Evolutionary conservation across 2,888 invertebrate species (phyloP).

Genomic region (Amphiduros pacificus): DNA sequence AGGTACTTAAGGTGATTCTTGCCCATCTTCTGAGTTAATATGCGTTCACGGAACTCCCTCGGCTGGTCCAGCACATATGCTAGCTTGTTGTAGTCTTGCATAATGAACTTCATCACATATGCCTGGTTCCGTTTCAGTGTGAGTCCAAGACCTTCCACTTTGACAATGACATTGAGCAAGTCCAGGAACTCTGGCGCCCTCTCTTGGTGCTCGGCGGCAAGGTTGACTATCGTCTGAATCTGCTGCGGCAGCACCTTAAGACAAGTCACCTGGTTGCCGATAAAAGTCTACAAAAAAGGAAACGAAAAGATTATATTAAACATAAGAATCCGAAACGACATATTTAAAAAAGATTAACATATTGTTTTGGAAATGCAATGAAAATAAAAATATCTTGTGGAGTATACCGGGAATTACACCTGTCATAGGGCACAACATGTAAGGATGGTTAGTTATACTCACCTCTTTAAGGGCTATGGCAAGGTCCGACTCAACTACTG

Average conservation of each 20-base stretch:
- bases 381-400: too few species aligned
- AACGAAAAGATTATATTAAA: too few species aligned
- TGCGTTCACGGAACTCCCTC: slow-evolving; percentile 44
- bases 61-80: slow-evolving; percentile 42
- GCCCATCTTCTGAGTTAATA: slow-evolving; percentile 38
- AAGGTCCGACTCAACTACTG: slow-evolving; percentile 36
- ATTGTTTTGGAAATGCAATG: too few species aligned
- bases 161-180: slow-evolving; percentile 38
- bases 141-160: slow-evolving; percentile 37
- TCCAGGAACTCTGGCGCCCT: slow-evolving; percentile 42
- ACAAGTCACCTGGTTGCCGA: slow-evolving; percentile 39
- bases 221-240: slow-evolving; percentile 38
- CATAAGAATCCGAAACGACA: too few species aligned
- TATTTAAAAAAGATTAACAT: too few species aligned
- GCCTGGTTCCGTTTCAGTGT: slow-evolving; percentile 45
- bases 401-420: too few species aligned
- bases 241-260: slow-evolving; percentile 38
- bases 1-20: slow-evolving; percentile 37
- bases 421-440: too few species aligned
- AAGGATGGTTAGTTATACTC: too few species aligned
- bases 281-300: slow-evolving; percentile 37
- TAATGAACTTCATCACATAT: slow-evolving; percentile 45
- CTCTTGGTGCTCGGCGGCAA: slow-evolving; percentile 37
- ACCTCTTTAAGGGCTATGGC: slow-evolving; percentile 39
- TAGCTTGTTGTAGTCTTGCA: slow-evolving; percentile 43